These are phyloP conservation scores for Mamestra brassicae DNA, from an alignment of 2,888 invertebrate species.

Conservation along the genomic window DNA sequence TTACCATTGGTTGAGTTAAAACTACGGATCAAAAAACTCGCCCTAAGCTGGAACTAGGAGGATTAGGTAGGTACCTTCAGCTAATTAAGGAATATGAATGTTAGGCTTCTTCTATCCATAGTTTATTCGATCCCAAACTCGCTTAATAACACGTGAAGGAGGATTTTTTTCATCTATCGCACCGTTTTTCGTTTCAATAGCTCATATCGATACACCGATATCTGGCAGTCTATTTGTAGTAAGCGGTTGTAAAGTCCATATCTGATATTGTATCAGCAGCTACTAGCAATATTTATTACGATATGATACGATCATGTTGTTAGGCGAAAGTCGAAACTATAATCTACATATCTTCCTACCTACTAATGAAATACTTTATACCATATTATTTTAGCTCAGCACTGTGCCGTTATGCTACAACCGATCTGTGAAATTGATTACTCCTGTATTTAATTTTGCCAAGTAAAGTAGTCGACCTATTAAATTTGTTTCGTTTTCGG, in stretches of 20 bases:
- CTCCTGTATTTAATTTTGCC: background rate
- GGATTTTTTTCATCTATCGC: background rate
- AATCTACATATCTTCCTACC: background rate
- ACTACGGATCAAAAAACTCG: too few relatives aligned
- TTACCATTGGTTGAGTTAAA: too few relatives aligned
- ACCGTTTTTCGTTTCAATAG: constrained; percentile 19
- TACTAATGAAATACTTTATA: too few relatives aligned
- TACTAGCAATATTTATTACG: constrained; percentile 29
- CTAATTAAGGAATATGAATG: background rate
- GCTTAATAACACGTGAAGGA: background rate
- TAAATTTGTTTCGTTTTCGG: constrained; percentile 1
- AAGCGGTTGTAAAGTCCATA: constrained; percentile 44
- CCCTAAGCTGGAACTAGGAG: background rate
- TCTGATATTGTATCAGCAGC: constrained; percentile 54
- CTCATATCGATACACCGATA: constrained; percentile 29
- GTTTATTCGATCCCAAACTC: background rate
- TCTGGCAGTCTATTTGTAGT: constrained; percentile 31
- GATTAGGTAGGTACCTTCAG: background rate
- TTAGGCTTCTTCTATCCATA: too few relatives aligned
- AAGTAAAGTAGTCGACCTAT: background rate
- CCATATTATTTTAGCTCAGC: background rate
- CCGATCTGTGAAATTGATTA: constrained; percentile 9
- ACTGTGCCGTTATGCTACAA: background rate
- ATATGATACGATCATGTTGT: constrained; percentile 40
- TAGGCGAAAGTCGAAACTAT: constrained; percentile 20